Evolutionary conservation across 2,113 vertebrate species (phyloP), one percentile per base, ranked within the genome.

Genomic region (Eubucco bourcierii): DNA sequence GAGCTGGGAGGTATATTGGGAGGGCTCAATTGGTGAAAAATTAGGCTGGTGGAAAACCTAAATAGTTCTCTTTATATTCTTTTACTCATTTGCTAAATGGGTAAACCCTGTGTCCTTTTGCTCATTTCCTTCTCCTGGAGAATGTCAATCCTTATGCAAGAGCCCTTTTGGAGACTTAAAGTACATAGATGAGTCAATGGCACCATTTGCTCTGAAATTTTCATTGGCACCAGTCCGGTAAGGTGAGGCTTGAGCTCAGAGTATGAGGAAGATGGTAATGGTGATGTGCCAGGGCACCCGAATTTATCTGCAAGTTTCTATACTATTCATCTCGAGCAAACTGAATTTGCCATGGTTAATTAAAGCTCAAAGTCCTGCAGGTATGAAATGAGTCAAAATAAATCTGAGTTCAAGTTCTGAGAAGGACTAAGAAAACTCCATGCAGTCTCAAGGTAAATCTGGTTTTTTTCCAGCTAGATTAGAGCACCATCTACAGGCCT

Each of bases 401-500:
- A 19, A 88, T 78, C 56, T 5, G 21, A 78, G 31, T 71, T 81
- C 77, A 56, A 25, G 59, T 87, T 93, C 87, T 44, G 58, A 96
- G 52, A 59, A 66, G 7, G 41, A 60, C 47, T 46, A 68, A 74
- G 61, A 87, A 65, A 91, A 88, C 27, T 16, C 61, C 44, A 68
- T 70, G 50, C 37, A 80, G 85, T 23, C n/a, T 53, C 46, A 34
- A 2, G 28, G 31, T 6, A 91, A 67, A 79, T 29, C 58, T 84
- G 50, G 0, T 5, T 29, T 75, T 84, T 87, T 88, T 93, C 23
- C 10, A 41, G 87, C 80, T 97, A 96, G 95, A 50, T 87, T 89
- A 93, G 79, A 97, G 97, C 94, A 96, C 98, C 98, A 98, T 96
- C 98, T 98, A 97, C 93, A 95, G 98, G 78, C 53, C 24, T 52